Evolutionary conservation across 1,140 invertebrate genomes (phyloP), one percentile per base, ranked within the genome.

Genomic region (Caenorhabditis briggsae): DNA sequence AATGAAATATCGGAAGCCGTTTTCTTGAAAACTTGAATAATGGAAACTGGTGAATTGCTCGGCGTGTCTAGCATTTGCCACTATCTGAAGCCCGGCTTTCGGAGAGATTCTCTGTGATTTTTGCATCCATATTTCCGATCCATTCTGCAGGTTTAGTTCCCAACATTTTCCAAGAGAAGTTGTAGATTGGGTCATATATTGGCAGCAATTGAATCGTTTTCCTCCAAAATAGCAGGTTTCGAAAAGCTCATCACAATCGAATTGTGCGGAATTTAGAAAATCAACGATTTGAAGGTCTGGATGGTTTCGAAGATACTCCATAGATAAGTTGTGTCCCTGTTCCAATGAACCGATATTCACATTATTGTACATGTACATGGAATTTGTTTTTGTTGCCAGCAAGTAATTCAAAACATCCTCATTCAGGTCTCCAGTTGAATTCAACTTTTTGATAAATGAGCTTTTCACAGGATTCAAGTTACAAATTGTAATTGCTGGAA

Each of bases 401-500:
- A 87, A 7, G 48, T 87, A 87, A 43, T 82, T 58, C 20, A 82
- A 12, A 9, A 87, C 33, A n/a, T 65, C 78, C 18, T 70, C 58
- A 14, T 56, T 61, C 8, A 87, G 53, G 25, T 87, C 82, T 23
- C 86, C 86, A 70, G 78, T 46, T 5, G 41, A 41, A 59, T 87
- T 87, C 9, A 87, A 23, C 14, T 64, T 82, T 25, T 82, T 20
- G 3, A 86, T 50, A 20, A 53, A 82, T 48, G 70, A 82, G 25
- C 23, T 82, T 59, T 83, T 87, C 5, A 83, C 61, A 2, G 86
- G 58, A 25, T 87, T 87, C 33, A 82, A 70, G 55, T 70, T 87
- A 56, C 86, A 87, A n/a, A 87, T 53, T 43, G 86, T 87, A 0
- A 87, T 46, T 18, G 78, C 12, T 16, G 86, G 86, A 61, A 87